phyloP scores from a whole-genome alignment of 2,797 vertebrate genomes.

The Halcyon chelicuti region DNA sequence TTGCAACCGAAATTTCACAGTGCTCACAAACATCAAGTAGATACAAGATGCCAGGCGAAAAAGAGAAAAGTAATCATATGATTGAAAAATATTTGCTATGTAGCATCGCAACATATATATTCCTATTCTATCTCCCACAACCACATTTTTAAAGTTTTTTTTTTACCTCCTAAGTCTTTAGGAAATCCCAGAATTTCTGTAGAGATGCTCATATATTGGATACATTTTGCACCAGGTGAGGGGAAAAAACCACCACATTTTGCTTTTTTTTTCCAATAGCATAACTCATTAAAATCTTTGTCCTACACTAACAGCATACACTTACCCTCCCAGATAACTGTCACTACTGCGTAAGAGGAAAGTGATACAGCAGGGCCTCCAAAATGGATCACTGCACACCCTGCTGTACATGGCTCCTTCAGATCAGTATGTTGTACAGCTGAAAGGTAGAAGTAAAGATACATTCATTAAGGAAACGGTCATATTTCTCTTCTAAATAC shows the following conservation, averaged over 20 bases:
- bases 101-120: background rate
- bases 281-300: constrained; percentile 49
- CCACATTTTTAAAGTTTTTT: background rate
- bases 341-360: constrained; percentile 3
- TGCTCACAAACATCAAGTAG: background rate
- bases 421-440: constrained; percentile 24
- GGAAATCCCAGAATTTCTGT: background rate
- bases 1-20: background rate
- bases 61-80: background rate
- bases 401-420: constrained; percentile 15
- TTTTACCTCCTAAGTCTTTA: background rate
- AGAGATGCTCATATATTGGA: background rate
- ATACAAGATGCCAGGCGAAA: background rate
- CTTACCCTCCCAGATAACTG: constrained; percentile 41
- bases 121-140: background rate
- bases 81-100: background rate
- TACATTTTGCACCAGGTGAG: background rate
- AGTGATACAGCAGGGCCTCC: constrained; percentile 15
- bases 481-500: background rate
- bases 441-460: background rate
- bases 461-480: constrained; percentile 35
- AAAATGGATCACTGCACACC: constrained; percentile 23
- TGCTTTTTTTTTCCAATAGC: background rate
- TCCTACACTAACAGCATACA: constrained; percentile 8
- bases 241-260: background rate